Evolutionary conservation across 92 coral and sea anemone species (phyloP).

Genomic region (Virgularia gustaviana): DNA sequence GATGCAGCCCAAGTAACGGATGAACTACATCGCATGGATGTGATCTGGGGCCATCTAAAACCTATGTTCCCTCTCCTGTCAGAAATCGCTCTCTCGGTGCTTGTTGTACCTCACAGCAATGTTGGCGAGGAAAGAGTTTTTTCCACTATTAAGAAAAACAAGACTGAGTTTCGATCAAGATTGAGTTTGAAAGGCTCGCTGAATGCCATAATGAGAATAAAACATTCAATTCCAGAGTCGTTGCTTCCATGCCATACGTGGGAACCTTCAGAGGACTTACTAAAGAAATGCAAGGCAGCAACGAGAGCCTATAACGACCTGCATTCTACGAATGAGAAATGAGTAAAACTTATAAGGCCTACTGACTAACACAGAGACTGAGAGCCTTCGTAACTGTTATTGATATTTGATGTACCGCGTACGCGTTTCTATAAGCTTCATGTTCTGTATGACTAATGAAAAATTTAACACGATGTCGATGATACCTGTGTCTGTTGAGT

Average conservation of each 20-base stretch:
- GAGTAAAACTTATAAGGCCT: too few species aligned
- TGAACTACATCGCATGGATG: conserved; percentile 37
- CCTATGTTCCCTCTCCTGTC: conserved; percentile 8
- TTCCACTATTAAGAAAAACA: conserved; percentile 30
- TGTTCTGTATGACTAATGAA: too few species aligned
- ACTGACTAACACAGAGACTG: too few species aligned
- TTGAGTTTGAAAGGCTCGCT: conserved; percentile 22
- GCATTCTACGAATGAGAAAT: conserved; percentile 21
- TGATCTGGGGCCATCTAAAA: conserved; percentile 30
- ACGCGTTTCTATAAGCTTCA: too few species aligned
- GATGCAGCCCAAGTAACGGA: conserved; percentile 12
- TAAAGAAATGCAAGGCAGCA: conserved; percentile 45
- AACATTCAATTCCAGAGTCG: conserved; percentile 41
- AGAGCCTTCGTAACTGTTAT: too few species aligned
- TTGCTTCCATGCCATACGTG: conserved; percentile 38
- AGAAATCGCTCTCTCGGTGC: conserved; percentile 37
- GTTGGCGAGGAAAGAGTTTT: conserved; percentile 45
- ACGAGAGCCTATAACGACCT: conserved; percentile 25
- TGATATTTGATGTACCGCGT: too few species aligned
- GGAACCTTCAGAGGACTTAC: conserved; percentile 42
- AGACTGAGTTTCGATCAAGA: conserved; percentile 31
- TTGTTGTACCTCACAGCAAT: conserved; percentile 49
- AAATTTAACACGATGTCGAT: too few species aligned
- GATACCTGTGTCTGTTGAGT: too few species aligned
- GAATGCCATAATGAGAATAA: conserved; percentile 33